Percentiles rank a stretch among this genome's conserved stretches.
Evolutionary conservation across 2,797 vertebrate species (phyloP).

Genomic region (Otolemur crassicaudatus): DNA sequence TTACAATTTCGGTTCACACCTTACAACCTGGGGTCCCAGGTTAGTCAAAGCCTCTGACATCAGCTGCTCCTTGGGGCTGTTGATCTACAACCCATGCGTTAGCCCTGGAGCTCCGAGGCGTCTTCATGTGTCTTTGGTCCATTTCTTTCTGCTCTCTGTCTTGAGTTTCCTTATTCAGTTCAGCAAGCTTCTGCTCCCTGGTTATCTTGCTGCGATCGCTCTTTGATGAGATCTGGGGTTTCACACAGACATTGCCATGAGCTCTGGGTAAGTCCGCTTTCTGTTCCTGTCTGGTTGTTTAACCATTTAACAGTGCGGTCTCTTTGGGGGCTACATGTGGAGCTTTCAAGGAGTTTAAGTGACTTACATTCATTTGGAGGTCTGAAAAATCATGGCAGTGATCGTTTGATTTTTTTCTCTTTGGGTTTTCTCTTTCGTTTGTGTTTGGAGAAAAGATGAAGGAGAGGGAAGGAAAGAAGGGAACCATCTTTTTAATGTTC

Average conservation of each 20-base stretch:
- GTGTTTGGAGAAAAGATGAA: not conserved
- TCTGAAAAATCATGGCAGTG: not conserved
- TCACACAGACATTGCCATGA: not conserved
- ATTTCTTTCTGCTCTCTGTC: slow-evolving; percentile 13
- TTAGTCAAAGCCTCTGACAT: not conserved
- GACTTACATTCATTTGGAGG: not conserved
- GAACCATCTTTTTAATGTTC: slow-evolving; percentile 9
- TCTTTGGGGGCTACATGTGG: not conserved
- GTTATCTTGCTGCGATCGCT: not conserved
- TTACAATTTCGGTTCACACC: not conserved
- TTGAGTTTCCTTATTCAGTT: slow-evolving; percentile 8
- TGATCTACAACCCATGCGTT: not conserved
- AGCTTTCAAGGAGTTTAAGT: not conserved
- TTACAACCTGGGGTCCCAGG: not conserved
- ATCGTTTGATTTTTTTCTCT: not conserved
- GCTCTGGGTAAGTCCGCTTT: not conserved
- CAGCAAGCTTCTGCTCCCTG: not conserved
- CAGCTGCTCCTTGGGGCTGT: not conserved
- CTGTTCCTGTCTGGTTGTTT: not conserved
- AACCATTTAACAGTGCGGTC: not conserved
- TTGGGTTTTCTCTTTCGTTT: not conserved
- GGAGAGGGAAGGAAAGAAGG: not conserved
- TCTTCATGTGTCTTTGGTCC: not conserved
- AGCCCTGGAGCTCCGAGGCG: not conserved
- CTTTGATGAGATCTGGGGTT: not conserved